Evolutionary conservation across 2,113 vertebrate species (phyloP).

Genomic region (Stegostoma tigrinum): DNA sequence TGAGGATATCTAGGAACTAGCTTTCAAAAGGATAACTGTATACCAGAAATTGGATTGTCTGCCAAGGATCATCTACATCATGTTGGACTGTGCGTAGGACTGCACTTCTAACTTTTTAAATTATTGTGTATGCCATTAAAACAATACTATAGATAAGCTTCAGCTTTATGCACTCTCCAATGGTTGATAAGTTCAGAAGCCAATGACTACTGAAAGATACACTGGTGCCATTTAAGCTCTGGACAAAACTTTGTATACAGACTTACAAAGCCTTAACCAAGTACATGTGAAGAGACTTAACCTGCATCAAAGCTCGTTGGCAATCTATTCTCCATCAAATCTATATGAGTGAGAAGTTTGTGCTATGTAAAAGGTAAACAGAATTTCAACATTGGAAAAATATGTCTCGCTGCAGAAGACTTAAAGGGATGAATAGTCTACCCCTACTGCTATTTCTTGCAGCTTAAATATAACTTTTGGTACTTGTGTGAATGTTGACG

Average conservation of each 20-base stretch:
- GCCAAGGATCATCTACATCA: neutral
- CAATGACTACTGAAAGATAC: neutral
- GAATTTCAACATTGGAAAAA: slow-evolving; percentile 8
- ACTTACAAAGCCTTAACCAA: neutral
- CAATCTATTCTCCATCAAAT: neutral
- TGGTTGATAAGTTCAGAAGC: neutral
- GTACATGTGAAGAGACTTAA: neutral
- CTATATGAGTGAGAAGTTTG: neutral
- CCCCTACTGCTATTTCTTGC: neutral
- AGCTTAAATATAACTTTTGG: neutral
- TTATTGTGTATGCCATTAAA: neutral
- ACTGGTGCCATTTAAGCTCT: neutral
- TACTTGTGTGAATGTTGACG: neutral
- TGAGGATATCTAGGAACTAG: neutral
- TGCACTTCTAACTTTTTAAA: neutral
- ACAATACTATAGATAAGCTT: too few relatives aligned
- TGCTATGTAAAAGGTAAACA: neutral
- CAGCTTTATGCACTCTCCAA: neutral
- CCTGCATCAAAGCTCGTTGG: neutral
- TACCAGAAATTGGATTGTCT: neutral
- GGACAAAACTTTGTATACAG: neutral
- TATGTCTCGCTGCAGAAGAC: neutral
- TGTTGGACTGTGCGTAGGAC: neutral
- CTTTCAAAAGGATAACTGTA: neutral
- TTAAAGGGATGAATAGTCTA: too few relatives aligned